These are phyloP conservation scores for Aphelenchoides fujianensis DNA, from an alignment of 1,140 invertebrate species.

Conservation along the genomic window DNA sequence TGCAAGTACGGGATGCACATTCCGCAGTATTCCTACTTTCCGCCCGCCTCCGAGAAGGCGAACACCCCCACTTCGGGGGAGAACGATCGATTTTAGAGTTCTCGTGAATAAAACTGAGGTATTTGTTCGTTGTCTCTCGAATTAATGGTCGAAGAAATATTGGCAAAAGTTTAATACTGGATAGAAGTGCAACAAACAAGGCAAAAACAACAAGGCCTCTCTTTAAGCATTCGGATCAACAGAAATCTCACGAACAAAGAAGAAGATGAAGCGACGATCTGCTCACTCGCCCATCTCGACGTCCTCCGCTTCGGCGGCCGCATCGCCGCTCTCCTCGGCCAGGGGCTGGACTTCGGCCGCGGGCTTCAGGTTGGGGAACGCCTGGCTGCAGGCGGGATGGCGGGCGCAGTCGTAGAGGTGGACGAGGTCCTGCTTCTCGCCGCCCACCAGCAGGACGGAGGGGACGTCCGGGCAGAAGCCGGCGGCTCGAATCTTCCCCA, in stretches of 20 bases:
- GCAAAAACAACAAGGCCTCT: too few species aligned
- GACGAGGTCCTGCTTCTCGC: constrained; percentile 32
- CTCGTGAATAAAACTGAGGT: too few species aligned
- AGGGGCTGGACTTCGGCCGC: background rate
- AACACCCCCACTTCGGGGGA: too few species aligned
- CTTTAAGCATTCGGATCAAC: too few species aligned
- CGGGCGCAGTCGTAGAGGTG: constrained; percentile 18
- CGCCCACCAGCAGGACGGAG: constrained; percentile 26
- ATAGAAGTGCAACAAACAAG: too few species aligned
- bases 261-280: too few species aligned
- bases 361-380: background rate
- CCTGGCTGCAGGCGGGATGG: background rate
- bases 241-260: too few species aligned
- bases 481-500: constrained; percentile 25
- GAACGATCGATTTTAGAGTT: too few species aligned
- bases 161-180: too few species aligned
- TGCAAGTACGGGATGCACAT: constrained; percentile 53
- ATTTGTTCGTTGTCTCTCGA: too few species aligned
- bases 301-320: background rate
- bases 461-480: constrained; percentile 32
- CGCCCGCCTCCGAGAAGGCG: too few species aligned
- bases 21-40: constrained; percentile 47
- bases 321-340: background rate
- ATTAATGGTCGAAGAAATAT: too few species aligned
- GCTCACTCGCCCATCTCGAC: background rate